phyloP scores from a whole-genome alignment of 2,797 vertebrate species.

The Echiichthys vipera region DNA sequence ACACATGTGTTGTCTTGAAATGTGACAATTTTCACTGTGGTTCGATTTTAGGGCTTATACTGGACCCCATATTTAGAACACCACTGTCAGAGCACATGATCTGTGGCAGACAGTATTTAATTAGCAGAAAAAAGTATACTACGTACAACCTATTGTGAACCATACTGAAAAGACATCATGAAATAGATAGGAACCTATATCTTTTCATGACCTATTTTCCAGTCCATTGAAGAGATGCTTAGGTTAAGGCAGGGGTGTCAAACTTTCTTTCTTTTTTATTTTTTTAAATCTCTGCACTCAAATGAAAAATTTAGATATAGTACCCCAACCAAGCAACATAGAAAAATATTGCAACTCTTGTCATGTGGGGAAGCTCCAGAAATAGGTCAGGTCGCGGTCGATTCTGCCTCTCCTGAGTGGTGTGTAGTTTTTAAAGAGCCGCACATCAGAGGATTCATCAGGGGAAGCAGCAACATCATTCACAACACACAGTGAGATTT shows the following conservation, averaged over 20 bases:
- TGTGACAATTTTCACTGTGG: not conserved
- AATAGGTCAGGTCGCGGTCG: constrained; percentile 64
- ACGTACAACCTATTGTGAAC: not conserved
- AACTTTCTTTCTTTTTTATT: constrained; percentile 10
- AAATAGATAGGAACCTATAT: not conserved
- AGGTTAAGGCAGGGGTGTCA: constrained; percentile 16
- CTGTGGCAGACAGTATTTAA: not conserved
- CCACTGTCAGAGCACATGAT: not conserved
- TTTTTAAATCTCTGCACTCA: constrained; percentile 9
- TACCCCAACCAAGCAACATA: constrained; percentile 43
- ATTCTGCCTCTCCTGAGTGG: constrained; percentile 49
- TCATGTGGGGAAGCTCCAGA: constrained; percentile 52
- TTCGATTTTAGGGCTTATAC: not conserved
- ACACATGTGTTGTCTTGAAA: no score
- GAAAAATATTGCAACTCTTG: constrained; percentile 37
- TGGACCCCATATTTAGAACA: not conserved
- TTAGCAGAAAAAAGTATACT: not conserved
- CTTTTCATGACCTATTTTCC: constrained; percentile 13
- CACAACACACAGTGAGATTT: constrained; percentile 14
- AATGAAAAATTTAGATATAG: constrained; percentile 60
- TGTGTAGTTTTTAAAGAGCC: constrained; percentile 27
- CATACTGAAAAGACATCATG: constrained; percentile 4
- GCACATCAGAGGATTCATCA: constrained; percentile 44
- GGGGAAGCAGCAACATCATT: constrained; percentile 21
- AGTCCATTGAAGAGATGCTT: constrained; percentile 6